Percentiles rank a stretch among this genome's conserved stretches.
These are phyloP conservation scores for Parasteatoda tepidariorum DNA, from an alignment of 1,140 invertebrate genomes.

Conservation along the genomic window DNA sequence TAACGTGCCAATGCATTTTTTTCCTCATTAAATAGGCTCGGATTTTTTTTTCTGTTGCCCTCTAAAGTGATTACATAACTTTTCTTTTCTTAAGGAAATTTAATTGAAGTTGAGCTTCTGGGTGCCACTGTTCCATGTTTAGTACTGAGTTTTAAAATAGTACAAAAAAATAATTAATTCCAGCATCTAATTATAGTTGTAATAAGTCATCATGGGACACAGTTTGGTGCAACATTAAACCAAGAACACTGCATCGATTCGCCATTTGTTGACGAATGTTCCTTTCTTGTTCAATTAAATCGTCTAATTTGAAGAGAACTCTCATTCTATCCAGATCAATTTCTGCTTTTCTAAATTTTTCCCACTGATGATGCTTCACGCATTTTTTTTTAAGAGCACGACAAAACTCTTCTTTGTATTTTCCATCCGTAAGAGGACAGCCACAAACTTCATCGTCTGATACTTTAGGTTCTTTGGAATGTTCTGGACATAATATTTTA, in stretches of 20 bases:
- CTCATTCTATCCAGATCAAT: constrained; percentile 75
- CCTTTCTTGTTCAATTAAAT: constrained; percentile 91
- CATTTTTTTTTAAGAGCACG: constrained; percentile 90
- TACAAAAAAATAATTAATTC: neutral
- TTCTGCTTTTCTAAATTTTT: constrained; percentile 91
- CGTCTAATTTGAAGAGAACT: constrained; percentile 87
- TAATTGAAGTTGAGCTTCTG: too few species aligned
- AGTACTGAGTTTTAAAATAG: too few species aligned
- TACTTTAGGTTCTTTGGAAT: constrained; percentile 92
- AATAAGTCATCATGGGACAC: constrained; percentile 82
- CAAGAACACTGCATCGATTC: constrained; percentile 88
- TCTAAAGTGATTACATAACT: too few species aligned
- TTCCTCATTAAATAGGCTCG: too few species aligned
- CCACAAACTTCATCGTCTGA: constrained; percentile 81
- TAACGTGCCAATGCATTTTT: too few species aligned
- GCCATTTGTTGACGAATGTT: constrained; percentile 85
- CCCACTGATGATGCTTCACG: constrained; percentile 93
- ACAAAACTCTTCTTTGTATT: constrained; percentile 80
- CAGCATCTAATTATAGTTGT: neutral
- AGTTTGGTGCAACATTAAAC: constrained; percentile 93
- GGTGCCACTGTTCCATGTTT: too few species aligned
- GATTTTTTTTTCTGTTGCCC: too few species aligned
- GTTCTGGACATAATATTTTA: constrained; percentile 95
- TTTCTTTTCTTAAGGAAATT: too few species aligned
- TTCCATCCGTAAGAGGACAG: constrained; percentile 85